phyloP scores from a whole-genome alignment of 30 jellyfish, hydroid and myxozoan species.

The Chrysaora quinquecirrha region DNA sequence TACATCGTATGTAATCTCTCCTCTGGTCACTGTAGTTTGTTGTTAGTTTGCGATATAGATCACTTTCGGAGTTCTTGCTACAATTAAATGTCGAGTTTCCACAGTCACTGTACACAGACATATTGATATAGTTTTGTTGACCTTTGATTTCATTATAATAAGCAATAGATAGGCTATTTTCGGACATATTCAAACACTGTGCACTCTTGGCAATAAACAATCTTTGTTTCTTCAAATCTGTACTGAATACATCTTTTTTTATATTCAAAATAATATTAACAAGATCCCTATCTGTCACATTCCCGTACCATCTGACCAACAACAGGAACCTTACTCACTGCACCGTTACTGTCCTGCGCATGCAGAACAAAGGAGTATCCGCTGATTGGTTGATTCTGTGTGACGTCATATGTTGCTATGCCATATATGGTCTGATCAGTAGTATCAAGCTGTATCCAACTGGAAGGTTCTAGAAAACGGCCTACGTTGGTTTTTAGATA shows the following conservation, averaged over 20 bases:
- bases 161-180: slow-evolving; percentile 18
- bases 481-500: slow-evolving; percentile 37
- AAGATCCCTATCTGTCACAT: slow-evolving; percentile 33
- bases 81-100: slow-evolving; percentile 2
- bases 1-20: background rate
- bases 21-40: background rate
- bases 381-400: slow-evolving; percentile 20
- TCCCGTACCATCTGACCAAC: background rate
- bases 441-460: slow-evolving; percentile 88
- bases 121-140: background rate
- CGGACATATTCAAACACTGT: slow-evolving; percentile 25
- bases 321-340: slow-evolving; percentile 24
- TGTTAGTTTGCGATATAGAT: background rate
- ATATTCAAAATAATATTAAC: slow-evolving; percentile 16
- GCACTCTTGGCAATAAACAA: slow-evolving; percentile 19
- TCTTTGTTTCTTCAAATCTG: slow-evolving; percentile 10
- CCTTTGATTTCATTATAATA: background rate
- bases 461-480: slow-evolving; percentile 1
- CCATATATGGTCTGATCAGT: slow-evolving; percentile 49
- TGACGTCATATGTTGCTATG: slow-evolving; percentile 64
- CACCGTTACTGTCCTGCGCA: slow-evolving; percentile 45
- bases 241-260: background rate
- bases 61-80: background rate
- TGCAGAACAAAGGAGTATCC: slow-evolving; percentile 65
- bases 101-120: slow-evolving; percentile 39